Conservation (phyloP, 2,888 invertebrate genomes). For the Plebejus argus region DNA sequence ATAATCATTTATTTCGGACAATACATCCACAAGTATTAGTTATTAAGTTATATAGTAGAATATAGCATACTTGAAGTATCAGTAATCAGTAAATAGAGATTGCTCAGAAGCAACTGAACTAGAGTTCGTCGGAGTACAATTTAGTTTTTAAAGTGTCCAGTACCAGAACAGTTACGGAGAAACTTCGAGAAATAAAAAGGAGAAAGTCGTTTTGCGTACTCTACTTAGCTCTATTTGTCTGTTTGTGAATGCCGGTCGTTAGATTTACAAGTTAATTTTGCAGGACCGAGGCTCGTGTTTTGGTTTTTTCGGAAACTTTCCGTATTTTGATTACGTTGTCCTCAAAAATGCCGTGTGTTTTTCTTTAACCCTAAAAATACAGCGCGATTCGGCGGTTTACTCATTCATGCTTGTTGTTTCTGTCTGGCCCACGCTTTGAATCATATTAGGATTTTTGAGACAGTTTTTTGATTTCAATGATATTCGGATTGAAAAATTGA, state of each 20-base stretch:
- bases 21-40: too few relatives aligned
- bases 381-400: neutral
- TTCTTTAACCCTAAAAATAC: neutral
- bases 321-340: conserved; percentile 17
- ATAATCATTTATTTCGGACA: too few relatives aligned
- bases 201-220: conserved; percentile 23
- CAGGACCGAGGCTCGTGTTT: neutral
- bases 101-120: too few relatives aligned
- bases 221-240: conserved; percentile 16
- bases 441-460: neutral
- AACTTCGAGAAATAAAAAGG: conserved; percentile 10
- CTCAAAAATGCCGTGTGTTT: conserved; percentile 15
- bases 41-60: too few relatives aligned
- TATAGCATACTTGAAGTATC: neutral
- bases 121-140: neutral
- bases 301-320: conserved; percentile 15
- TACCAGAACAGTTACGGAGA: neutral
- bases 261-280: conserved; percentile 17
- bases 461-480: neutral
- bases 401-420: conserved; percentile 14
- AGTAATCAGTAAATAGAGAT: neutral
- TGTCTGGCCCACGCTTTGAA: neutral
- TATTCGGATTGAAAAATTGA: neutral
- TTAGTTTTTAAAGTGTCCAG: neutral
- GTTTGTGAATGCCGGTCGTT: conserved; percentile 17